Conservation (phyloP, 2,888 invertebrate species). For the Limnephilus marmoratus region DNA sequence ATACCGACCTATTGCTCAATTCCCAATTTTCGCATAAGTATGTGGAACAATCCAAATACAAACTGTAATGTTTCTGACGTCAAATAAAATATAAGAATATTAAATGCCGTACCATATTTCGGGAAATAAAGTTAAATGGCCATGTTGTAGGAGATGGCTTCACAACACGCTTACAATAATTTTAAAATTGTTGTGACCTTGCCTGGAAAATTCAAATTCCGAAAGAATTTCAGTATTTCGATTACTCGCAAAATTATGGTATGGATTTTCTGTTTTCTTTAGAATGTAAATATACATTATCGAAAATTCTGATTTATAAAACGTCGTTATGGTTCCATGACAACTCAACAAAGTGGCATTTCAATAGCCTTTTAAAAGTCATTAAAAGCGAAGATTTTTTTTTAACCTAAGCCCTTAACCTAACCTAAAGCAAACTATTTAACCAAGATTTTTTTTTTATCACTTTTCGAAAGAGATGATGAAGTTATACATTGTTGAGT, state of each 20-base stretch:
- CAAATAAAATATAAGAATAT: not conserved
- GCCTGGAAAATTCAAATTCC: not conserved
- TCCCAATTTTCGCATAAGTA: not conserved
- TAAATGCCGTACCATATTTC: not conserved
- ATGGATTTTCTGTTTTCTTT: not conserved
- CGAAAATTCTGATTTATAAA: not conserved
- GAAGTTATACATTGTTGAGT: too few relatives aligned
- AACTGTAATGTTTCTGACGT: not conserved
- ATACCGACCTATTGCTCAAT: not conserved
- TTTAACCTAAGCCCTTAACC: too few relatives aligned
- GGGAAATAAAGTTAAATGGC: not conserved
- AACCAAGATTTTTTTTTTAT: too few relatives aligned
- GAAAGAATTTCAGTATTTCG: not conserved
- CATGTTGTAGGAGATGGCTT: not conserved
- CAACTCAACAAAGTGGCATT: too few relatives aligned
- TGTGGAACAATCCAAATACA: not conserved
- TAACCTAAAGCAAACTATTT: too few relatives aligned
- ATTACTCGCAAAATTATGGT: not conserved
- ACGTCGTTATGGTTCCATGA: too few relatives aligned
- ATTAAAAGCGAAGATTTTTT: too few relatives aligned
- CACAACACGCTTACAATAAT: not conserved
- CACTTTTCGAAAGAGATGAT: too few relatives aligned
- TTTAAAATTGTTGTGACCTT: not conserved
- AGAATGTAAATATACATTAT: too few relatives aligned
- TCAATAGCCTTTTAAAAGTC: too few relatives aligned